Evolutionary conservation across 2,888 invertebrate genomes (phyloP), one percentile per base, ranked within the genome.

Genomic region (Gastrophysa polygoni): DNA sequence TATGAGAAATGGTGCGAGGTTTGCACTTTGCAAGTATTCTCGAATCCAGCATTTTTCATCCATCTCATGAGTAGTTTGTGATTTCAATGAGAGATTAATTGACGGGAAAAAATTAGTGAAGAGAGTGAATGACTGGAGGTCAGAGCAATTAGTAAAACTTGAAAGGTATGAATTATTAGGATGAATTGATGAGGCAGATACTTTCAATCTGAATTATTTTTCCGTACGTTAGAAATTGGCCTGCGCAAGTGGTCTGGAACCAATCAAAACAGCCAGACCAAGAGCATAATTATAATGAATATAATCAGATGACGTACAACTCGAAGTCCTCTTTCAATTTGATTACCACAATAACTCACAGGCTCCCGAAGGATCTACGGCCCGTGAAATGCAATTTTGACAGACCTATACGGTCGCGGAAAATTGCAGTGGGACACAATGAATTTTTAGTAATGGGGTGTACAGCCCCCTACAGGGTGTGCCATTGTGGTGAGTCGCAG

Each of bases 401-500:
- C 67, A 64, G 60, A 65, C 64, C 59, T 67, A 64, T 58, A 63
- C 58, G 55, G 59, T 32, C 50, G 57, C 50, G 47, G 50, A 61
- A 67, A 61, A 68, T 68, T 61, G 52, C 54, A 58, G 56, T 59
- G 21, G 58, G 48, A 61, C 56, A 65, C 56, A 65, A 68, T 63
- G 59, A 59, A 63, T 49, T 59, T 54, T 20, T 34, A 43, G 54
- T 34, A 16, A 54, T 50, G 59, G 59, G 63, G 63, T 52, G 56
- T 21, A 52, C 51, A 14, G 56, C 57, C 56, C 58, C 21, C 18
- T 38, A 59, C 48, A 10, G 54, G 51, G 57, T 50, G 51, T 34
- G 60, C 63, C 52, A 67, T 64, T 69, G 69, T 67, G 69, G 67
- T 66, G 62, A 67, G 68, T 67, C 59, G 57, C 57, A 57, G 62